Evolutionary conservation across 2,797 vertebrate species (phyloP).

Genomic region (Crenichthys baileyi): DNA sequence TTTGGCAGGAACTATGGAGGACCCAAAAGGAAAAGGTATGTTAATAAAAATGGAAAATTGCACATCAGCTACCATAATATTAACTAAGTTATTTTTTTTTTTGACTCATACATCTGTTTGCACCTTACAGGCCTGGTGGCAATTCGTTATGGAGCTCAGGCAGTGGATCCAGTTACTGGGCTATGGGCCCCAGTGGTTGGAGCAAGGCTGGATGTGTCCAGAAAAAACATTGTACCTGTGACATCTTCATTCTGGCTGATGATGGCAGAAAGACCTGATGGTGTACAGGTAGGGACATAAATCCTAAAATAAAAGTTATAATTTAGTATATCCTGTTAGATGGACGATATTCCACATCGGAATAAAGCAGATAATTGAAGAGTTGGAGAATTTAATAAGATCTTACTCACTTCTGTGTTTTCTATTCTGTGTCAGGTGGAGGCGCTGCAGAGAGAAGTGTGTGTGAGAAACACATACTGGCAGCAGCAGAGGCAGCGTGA

Average conservation of each 20-base stretch:
- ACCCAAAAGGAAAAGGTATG: slow-evolving; percentile 86
- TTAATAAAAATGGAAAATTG: not conserved
- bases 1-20: slow-evolving; percentile 90
- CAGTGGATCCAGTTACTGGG: slow-evolving; percentile 84
- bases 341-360: not conserved
- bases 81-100: not conserved
- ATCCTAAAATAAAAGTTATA: not conserved
- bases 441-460: slow-evolving; percentile 82
- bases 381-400: not conserved
- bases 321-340: not conserved
- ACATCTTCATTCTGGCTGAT: slow-evolving; percentile 81
- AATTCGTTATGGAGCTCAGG: slow-evolving; percentile 83
- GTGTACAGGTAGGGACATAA: slow-evolving; percentile 75
- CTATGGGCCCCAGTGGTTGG: slow-evolving; percentile 83
- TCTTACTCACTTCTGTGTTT: slow-evolving; percentile 9
- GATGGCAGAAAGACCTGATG: slow-evolving; percentile 71
- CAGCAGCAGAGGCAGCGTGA: slow-evolving; percentile 82
- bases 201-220: slow-evolving; percentile 77
- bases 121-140: slow-evolving; percentile 85
- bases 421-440: slow-evolving; percentile 75
- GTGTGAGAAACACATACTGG: slow-evolving; percentile 79
- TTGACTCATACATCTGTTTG: not conserved
- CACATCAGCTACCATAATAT: not conserved
- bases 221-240: slow-evolving; percentile 79
- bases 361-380: not conserved